Evolutionary conservation across 2,888 invertebrate species (phyloP).

Genomic region (Eretmocerus hayati): DNA sequence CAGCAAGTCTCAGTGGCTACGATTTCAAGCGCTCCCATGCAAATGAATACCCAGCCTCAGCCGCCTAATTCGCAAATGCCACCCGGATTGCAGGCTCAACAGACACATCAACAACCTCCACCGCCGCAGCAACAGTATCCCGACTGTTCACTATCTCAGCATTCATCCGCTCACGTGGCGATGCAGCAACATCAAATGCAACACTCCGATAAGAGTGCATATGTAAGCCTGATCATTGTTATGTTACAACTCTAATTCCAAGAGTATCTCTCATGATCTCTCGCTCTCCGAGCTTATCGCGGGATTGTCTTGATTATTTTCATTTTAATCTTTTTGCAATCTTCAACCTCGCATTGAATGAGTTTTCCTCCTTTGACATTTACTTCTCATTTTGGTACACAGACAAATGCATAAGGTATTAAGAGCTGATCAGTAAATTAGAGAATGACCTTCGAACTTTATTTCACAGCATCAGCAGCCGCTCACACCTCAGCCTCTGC

Average conservation of each 20-base stretch:
- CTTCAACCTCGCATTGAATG: too few species aligned
- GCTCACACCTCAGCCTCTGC: constrained; percentile 41
- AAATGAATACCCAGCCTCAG: constrained; percentile 40
- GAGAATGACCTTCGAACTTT: too few species aligned
- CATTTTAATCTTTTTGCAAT: too few species aligned
- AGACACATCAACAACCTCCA: constrained; percentile 41
- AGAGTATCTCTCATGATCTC: too few species aligned
- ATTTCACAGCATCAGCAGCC: constrained; percentile 42
- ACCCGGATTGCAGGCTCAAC: constrained; percentile 37
- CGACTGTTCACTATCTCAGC: constrained; percentile 71
- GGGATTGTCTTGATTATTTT: too few species aligned
- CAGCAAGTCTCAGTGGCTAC: neutral
- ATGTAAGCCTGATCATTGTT: constrained; percentile 11
- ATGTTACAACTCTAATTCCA: neutral
- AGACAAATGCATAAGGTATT: too few species aligned
- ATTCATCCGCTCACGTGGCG: constrained; percentile 45
- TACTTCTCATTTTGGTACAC: too few species aligned
- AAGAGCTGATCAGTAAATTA: too few species aligned
- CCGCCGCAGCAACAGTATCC: constrained; percentile 49
- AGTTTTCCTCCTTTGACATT: too few species aligned
- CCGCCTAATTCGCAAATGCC: constrained; percentile 43
- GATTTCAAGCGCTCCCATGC: constrained; percentile 30
- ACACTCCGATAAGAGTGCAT: constrained; percentile 25
- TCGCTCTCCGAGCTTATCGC: too few species aligned
- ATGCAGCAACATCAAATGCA: constrained; percentile 37